These are phyloP conservation scores for Polypedilum pembai DNA, from an alignment of 1,140 invertebrate species.

Conservation along the genomic window DNA sequence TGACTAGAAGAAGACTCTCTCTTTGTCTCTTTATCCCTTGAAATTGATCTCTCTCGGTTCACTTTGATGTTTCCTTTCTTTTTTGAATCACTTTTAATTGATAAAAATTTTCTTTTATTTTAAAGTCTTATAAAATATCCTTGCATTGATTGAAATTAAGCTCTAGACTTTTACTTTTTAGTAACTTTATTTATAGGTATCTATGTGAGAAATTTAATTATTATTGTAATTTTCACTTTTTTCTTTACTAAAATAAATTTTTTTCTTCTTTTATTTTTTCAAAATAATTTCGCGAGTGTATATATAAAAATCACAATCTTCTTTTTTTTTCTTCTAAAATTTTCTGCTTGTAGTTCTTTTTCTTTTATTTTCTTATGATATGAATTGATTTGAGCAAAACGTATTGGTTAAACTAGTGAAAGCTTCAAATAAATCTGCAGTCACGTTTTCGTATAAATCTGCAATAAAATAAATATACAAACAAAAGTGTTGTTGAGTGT, in stretches of 20 bases:
- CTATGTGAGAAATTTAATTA: neutral
- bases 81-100: conserved; percentile 11
- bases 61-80: neutral
- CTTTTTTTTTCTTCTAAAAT: conserved; percentile 12
- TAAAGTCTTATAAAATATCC: conserved; percentile 10
- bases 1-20: too few relatives aligned
- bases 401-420: conserved; percentile 21
- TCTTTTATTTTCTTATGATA: conserved; percentile 13
- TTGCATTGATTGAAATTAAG: conserved; percentile 9
- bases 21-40: too few relatives aligned
- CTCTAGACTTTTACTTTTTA: neutral
- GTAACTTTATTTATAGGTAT: neutral
- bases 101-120: neutral
- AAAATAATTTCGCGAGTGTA: neutral
- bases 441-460: conserved; percentile 27
- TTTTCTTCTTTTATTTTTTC: neutral
- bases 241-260: neutral
- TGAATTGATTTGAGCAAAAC: conserved; percentile 27
- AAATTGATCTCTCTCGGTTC: too few relatives aligned
- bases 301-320: neutral
- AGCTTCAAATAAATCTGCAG: conserved; percentile 27
- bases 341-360: neutral
- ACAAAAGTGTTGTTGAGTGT: neutral
- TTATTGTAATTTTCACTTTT: conserved; percentile 13
- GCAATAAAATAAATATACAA: conserved; percentile 20